Percentiles rank a stretch among this genome's conserved stretches.
These are phyloP conservation scores for Drosophila fuyamai DNA, from an alignment of 1,140 invertebrate genomes.

Conservation along the genomic window DNA sequence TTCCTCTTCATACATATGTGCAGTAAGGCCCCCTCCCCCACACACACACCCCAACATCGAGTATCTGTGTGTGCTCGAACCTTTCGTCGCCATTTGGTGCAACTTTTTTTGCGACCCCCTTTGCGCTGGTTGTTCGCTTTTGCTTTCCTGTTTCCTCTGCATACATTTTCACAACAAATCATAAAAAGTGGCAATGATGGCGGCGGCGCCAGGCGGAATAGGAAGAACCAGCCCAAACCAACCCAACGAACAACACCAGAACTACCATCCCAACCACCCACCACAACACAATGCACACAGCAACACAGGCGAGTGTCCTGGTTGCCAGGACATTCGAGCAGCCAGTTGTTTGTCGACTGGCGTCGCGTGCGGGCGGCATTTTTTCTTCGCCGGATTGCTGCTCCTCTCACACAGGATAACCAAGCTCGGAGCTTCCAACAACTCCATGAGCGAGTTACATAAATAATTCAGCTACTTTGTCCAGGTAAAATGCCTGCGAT, in stretches of 20 bases:
- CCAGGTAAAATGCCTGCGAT: conserved; percentile 38
- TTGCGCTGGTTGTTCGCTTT: conserved; percentile 33
- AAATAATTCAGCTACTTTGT: conserved; percentile 51
- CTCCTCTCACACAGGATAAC: conserved; percentile 26
- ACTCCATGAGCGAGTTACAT: conserved; percentile 48
- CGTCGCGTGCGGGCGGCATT: conserved; percentile 70
- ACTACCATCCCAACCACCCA: conserved; percentile 11
- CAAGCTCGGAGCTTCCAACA: not conserved
- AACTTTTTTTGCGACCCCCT: conserved; percentile 63
- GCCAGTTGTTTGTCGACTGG: conserved; percentile 80
- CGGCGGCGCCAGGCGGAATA: conserved; percentile 23
- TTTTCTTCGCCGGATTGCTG: conserved; percentile 12
- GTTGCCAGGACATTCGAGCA: conserved; percentile 59
- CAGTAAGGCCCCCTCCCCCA: conserved; percentile 17
- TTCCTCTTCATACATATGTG: conserved; percentile 35
- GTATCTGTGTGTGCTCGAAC: conserved; percentile 33
- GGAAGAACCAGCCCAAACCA: not conserved
- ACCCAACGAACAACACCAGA: too few relatives aligned
- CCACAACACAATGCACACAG: conserved; percentile 42
- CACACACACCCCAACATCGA: not conserved
- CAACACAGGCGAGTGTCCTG: conserved; percentile 46
- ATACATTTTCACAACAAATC: conserved; percentile 79
- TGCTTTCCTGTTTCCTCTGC: conserved; percentile 78
- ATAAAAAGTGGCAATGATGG: conserved; percentile 71
- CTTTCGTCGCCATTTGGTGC: conserved; percentile 62